Conservation (phyloP, 2,113 vertebrate genomes). For the Pluvianellus socialis region DNA sequence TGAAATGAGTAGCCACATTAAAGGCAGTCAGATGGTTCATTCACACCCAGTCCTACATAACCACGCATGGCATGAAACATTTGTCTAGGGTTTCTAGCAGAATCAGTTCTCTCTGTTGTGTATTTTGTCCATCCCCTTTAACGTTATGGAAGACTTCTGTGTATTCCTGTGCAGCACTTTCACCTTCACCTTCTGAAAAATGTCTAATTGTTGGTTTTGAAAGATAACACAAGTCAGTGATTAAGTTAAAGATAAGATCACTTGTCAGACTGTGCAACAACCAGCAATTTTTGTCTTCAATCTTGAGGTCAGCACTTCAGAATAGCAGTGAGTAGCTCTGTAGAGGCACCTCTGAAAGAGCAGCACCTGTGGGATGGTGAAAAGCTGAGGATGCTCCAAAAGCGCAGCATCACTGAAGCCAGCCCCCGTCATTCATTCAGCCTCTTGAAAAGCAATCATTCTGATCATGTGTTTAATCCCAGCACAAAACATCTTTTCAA, state of each 20-base stretch:
- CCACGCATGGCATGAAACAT: background rate
- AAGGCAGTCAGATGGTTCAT: background rate
- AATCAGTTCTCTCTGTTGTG: background rate
- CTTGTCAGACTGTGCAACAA: background rate
- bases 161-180: background rate
- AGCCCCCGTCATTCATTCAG: background rate
- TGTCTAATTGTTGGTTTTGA: background rate
- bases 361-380: rapidly evolving
- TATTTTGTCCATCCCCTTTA: background rate
- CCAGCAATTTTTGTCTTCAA: background rate
- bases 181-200: background rate
- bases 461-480: background rate
- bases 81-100: background rate
- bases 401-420: background rate
- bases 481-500: background rate
- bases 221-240: background rate
- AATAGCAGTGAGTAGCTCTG: background rate
- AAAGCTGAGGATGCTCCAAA: background rate
- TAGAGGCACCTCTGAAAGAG: background rate
- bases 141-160: background rate
- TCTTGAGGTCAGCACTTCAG: background rate
- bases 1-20: background rate
- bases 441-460: background rate
- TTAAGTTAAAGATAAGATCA: background rate
- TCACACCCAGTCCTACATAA: background rate